A percentile compares a stretch with the other conserved stretches of the same genome.
Evolutionary conservation across 2,113 vertebrate genomes (phyloP).

Genomic region (Psettodes erumei): DNA sequence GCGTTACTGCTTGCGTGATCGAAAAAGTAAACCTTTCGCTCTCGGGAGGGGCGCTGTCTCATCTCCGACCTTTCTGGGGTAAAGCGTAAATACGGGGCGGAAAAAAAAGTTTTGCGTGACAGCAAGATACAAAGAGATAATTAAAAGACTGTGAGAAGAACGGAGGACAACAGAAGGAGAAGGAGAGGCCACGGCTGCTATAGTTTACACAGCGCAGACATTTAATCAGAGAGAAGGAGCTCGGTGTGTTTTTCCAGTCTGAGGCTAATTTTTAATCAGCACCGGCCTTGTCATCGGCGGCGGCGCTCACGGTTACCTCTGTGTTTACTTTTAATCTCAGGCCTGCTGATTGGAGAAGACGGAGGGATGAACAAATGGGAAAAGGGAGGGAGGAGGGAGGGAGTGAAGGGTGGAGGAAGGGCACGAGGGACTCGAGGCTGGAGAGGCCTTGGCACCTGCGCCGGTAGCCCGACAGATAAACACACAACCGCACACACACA

Average conservation of each 20-base stretch:
- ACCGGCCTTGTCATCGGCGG: slow-evolving; percentile 83
- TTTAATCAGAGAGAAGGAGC: slow-evolving; percentile 74
- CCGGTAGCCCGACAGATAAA: slow-evolving; percentile 18
- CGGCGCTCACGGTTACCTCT: slow-evolving; percentile 83
- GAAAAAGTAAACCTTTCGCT: no score
- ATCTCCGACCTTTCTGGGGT: no score
- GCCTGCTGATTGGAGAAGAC: slow-evolving; percentile 87
- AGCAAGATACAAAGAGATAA: slow-evolving; percentile 3
- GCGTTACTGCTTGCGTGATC: no score
- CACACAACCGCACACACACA: slow-evolving; percentile 3
- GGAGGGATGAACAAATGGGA: slow-evolving; percentile 48
- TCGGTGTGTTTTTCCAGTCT: slow-evolving; percentile 72
- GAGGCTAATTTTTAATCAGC: slow-evolving; percentile 92
- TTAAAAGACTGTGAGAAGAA: slow-evolving; percentile 2
- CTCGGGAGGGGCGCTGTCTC: no score
- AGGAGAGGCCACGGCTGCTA: slow-evolving; percentile 45
- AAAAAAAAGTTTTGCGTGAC: no score
- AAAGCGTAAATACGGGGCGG: no score
- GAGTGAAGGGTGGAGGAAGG: slow-evolving; percentile 18
- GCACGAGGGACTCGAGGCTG: slow-evolving; percentile 24
- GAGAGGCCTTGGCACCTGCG: slow-evolving; percentile 30
- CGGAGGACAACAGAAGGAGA: slow-evolving; percentile 56
- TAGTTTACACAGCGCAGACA: slow-evolving; percentile 75
- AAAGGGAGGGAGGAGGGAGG: slow-evolving; percentile 5
- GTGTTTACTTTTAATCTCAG: slow-evolving; percentile 88